phyloP scores from a whole-genome alignment of 2,888 invertebrate species.

The Athalia circularis region DNA sequence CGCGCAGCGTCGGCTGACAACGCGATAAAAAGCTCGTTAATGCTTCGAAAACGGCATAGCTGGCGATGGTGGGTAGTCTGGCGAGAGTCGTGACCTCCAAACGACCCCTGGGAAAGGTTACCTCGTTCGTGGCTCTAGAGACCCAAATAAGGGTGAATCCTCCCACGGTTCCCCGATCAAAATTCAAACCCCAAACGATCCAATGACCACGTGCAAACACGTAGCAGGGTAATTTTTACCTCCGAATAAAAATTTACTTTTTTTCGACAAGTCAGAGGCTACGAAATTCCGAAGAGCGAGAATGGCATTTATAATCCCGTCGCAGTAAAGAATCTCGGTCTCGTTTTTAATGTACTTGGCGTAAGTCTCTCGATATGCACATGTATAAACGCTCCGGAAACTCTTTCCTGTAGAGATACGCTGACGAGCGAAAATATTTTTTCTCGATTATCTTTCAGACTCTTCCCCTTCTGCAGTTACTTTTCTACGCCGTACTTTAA shows the following conservation, averaged over 20 bases:
- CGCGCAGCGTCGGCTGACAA: conserved; percentile 22
- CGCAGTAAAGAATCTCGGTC: too few relatives aligned
- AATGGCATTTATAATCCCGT: too few relatives aligned
- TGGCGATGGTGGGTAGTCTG: neutral
- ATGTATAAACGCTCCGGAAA: conserved; percentile 13
- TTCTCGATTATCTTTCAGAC: neutral
- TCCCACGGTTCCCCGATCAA: conserved; percentile 3
- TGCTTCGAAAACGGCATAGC: conserved; percentile 35
- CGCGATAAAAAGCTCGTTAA: conserved; percentile 47
- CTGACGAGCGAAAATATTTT: conserved; percentile 15
- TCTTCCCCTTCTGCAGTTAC: neutral
- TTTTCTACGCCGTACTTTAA: neutral
- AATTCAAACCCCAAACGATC: neutral
- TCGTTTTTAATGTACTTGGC: too few relatives aligned
- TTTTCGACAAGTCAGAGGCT: too few relatives aligned
- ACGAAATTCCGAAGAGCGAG: too few relatives aligned
- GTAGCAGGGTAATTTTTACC: too few relatives aligned
- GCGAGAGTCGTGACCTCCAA: conserved; percentile 32
- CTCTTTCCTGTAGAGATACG: conserved; percentile 13
- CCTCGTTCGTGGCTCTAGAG: neutral
- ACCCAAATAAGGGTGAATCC: neutral
- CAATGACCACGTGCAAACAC: too few relatives aligned
- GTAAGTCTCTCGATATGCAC: too few relatives aligned
- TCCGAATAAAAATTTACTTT: too few relatives aligned
- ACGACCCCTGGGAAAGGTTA: conserved; percentile 7